Conservation (phyloP, 2,888 invertebrate species). For the Phoenoteleia sp. region DNA sequence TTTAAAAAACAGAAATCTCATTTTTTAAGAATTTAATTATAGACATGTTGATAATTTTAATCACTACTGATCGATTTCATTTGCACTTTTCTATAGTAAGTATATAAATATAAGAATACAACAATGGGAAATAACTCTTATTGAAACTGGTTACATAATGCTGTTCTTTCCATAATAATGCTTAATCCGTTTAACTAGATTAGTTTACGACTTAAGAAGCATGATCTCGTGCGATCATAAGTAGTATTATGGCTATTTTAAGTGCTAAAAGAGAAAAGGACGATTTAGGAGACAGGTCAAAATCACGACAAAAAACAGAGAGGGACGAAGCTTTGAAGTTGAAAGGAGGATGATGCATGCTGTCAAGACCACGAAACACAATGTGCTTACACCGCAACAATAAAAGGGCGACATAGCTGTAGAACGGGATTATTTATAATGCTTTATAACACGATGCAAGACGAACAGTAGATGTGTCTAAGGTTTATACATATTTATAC, state of each 20-base stretch:
- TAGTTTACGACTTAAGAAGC: conserved; percentile 31
- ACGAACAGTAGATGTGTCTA: no score
- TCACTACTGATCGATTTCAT: no score
- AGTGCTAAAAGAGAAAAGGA: conserved; percentile 17
- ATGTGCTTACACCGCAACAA: conserved; percentile 76
- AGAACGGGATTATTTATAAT: conserved; percentile 74
- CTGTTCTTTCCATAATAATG: no score
- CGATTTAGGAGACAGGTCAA: conserved; percentile 46
- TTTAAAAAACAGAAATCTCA: no score
- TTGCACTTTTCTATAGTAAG: no score
- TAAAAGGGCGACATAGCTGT: conserved; percentile 69
- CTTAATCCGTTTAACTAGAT: conserved; percentile 35
- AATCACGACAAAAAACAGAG: conserved; percentile 36
- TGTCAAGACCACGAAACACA: conserved; percentile 75
- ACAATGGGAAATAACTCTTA: no score
- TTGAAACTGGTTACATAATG: no score
- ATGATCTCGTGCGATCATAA: not conserved
- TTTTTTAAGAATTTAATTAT: no score
- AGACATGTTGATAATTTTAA: no score
- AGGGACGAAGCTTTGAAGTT: conserved; percentile 49
- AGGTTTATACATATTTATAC: no score
- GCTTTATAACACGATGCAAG: conserved; percentile 36
- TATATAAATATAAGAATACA: no score
- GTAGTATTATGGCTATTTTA: not conserved
- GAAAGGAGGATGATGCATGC: conserved; percentile 63